Evolutionary conservation across 2,888 invertebrate species (phyloP).

Genomic region (Girardia tigrina): DNA sequence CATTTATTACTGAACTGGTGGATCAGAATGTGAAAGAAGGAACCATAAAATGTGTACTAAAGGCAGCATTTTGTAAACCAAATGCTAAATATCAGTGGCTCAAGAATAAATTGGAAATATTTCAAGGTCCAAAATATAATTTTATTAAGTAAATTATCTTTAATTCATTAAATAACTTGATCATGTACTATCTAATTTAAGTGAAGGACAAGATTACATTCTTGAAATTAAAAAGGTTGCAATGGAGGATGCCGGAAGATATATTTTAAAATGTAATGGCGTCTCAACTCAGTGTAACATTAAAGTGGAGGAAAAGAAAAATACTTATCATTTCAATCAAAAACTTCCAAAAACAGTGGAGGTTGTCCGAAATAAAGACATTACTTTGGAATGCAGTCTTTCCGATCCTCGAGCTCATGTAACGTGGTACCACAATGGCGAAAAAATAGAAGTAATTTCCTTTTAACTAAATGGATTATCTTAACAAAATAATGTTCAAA

Average conservation of each 20-base stretch:
- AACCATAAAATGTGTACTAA: slow-evolving; percentile 80
- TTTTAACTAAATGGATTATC: too few species aligned
- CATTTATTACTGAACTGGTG: slow-evolving; percentile 49
- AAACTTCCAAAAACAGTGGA: slow-evolving; percentile 72
- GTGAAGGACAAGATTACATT: slow-evolving; percentile 76
- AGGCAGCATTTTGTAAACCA: slow-evolving; percentile 87
- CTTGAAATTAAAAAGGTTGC: slow-evolving; percentile 76
- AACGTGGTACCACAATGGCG: slow-evolving; percentile 76
- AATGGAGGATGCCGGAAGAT: slow-evolving; percentile 90
- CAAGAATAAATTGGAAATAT: slow-evolving; percentile 66
- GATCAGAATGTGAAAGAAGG: slow-evolving; percentile 33
- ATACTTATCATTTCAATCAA: slow-evolving; percentile 78
- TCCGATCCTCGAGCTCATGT: slow-evolving; percentile 82
- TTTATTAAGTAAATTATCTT: slow-evolving; percentile 54
- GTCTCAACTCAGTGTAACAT: slow-evolving; percentile 74
- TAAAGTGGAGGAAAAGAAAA: slow-evolving; percentile 89
- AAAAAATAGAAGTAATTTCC: slow-evolving; percentile 59
- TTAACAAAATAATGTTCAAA: too few species aligned
- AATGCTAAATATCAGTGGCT: slow-evolving; percentile 56
- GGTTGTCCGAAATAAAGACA: slow-evolving; percentile 77
- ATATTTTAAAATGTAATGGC: slow-evolving; percentile 82
- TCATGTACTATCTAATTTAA: slow-evolving; percentile 43
- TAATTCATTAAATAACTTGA: neutral
- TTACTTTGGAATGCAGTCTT: slow-evolving; percentile 76
- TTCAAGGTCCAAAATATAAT: slow-evolving; percentile 87